These are phyloP conservation scores for Stigmatopora nigra DNA, from an alignment of 2,113 vertebrate genomes.

Conservation along the genomic window DNA sequence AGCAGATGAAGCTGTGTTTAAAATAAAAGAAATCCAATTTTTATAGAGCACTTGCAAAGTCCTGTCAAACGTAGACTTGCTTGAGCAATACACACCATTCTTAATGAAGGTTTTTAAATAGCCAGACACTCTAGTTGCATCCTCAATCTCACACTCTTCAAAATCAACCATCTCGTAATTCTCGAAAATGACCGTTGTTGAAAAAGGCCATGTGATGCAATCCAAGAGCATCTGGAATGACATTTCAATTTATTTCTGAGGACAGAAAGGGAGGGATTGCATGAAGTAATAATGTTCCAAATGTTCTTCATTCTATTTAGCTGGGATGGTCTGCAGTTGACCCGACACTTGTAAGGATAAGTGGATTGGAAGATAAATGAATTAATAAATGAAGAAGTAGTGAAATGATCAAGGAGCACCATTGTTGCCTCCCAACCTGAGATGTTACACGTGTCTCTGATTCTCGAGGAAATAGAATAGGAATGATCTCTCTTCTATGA, in stretches of 20 bases:
- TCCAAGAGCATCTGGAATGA: conserved; percentile 45
- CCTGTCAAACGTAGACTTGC: too few relatives aligned
- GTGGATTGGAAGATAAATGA: too few relatives aligned
- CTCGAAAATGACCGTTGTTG: conserved; percentile 28
- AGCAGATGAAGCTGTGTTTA: conserved; percentile 23
- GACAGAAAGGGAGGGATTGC: not conserved
- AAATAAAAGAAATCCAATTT: not conserved
- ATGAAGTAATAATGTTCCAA: not conserved
- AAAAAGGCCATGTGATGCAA: conserved; percentile 36
- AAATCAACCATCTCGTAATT: not conserved
- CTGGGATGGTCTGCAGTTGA: too few relatives aligned
- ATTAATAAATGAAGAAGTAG: not conserved
- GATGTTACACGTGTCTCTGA: conserved; percentile 38
- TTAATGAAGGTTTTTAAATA: conserved; percentile 41
- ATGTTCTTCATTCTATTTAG: not conserved
- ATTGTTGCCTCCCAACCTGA: conserved; percentile 28
- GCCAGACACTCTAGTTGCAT: conserved; percentile 26
- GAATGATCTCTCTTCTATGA: conserved; percentile 36
- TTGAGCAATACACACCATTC: conserved; percentile 24
- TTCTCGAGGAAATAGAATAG: conserved; percentile 37
- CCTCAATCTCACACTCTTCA: not conserved
- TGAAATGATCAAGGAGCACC: not conserved
- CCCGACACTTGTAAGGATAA: too few relatives aligned
- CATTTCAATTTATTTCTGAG: not conserved
- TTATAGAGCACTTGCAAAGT: not conserved